Percentiles rank a stretch among this genome's conserved stretches.
Conservation (phyloP, 1,140 invertebrate genomes). For the Callitettix versicolor region DNA sequence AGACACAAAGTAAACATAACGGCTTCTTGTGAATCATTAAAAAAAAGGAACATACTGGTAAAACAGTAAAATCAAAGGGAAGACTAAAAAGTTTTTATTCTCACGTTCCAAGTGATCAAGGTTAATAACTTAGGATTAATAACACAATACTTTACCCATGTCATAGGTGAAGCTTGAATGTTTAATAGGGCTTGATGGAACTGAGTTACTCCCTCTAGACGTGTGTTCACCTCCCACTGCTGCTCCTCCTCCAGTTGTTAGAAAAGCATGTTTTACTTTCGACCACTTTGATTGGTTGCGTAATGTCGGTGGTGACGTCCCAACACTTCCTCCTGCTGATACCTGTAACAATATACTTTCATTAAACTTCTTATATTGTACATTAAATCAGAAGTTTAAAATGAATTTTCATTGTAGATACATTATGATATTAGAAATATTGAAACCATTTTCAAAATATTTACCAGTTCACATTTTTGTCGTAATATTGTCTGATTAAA, state of each 20-base stretch:
- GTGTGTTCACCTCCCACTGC: neutral
- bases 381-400: neutral
- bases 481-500: no score
- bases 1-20: no score
- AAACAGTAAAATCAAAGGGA: no score
- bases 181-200: constrained; percentile 53
- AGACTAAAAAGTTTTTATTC: no score
- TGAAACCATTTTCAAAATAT: no score
- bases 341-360: constrained; percentile 19
- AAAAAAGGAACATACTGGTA: no score
- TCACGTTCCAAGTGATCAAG: no score
- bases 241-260: constrained; percentile 39
- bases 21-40: no score
- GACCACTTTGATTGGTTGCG: constrained; percentile 51
- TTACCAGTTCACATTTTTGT: no score
- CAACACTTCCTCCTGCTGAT: constrained; percentile 22
- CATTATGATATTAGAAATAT: neutral
- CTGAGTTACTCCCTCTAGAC: constrained; percentile 35
- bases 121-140: no score
- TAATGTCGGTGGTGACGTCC: constrained; percentile 29
- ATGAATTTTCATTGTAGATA: neutral
- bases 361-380: constrained; percentile 3
- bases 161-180: constrained; percentile 48
- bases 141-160: constrained; percentile 36
- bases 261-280: constrained; percentile 59